These are phyloP conservation scores for Acanthornis magna DNA, from an alignment of 2,797 vertebrate genomes.

Conservation along the genomic window DNA sequence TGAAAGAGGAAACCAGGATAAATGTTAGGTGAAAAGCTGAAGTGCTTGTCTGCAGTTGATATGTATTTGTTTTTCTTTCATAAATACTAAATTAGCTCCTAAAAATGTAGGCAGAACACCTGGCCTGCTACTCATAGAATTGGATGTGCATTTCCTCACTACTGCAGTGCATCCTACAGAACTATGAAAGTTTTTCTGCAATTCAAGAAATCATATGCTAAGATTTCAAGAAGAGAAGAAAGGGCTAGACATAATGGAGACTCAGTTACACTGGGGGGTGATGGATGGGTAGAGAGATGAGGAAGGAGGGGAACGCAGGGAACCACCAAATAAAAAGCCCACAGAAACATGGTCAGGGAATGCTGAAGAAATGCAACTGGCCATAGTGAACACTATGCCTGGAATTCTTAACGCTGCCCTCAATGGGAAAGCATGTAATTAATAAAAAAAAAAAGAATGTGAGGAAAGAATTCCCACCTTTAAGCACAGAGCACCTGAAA, in stretches of 20 bases:
- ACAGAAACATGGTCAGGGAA: background rate
- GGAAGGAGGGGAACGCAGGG: rapidly evolving
- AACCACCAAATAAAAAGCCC: background rate
- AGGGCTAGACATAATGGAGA: background rate
- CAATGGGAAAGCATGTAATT: background rate
- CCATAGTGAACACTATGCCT: background rate
- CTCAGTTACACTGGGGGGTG: background rate
- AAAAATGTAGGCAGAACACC: background rate
- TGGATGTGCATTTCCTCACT: background rate
- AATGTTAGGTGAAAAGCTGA: background rate
- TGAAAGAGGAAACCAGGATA: background rate
- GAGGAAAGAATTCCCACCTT: background rate
- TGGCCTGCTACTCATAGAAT: background rate
- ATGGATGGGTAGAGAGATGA: rapidly evolving
- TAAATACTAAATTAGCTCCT: background rate
- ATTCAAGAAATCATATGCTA: background rate
- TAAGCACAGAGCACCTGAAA: background rate
- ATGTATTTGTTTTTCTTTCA: background rate
- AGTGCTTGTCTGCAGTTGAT: background rate
- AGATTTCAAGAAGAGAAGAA: background rate
- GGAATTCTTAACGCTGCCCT: background rate
- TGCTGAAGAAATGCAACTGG: background rate
- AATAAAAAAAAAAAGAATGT: background rate
- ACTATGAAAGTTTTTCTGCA: background rate
- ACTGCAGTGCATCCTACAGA: background rate